Conservation (phyloP, 2,888 invertebrate species). For the Hirudinaria manillensis region DNA sequence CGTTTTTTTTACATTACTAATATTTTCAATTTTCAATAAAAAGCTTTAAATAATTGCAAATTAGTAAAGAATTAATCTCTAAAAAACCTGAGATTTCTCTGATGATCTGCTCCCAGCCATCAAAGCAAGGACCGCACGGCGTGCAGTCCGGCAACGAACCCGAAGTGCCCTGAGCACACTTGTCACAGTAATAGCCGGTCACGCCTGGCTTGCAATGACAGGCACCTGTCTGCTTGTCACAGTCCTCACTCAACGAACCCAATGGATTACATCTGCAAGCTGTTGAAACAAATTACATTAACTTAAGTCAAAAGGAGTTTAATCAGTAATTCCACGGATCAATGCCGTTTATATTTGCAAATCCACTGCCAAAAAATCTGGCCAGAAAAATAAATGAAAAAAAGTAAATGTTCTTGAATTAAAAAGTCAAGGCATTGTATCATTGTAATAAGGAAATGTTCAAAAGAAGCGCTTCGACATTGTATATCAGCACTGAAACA, state of each 20-base stretch:
- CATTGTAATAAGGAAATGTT: too few relatives aligned
- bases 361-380: too few relatives aligned
- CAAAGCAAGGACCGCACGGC: constrained; percentile 96
- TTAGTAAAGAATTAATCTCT: not conserved
- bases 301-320: too few relatives aligned
- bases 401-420: too few relatives aligned
- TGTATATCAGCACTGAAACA: too few relatives aligned
- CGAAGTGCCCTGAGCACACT: constrained; percentile 73
- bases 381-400: too few relatives aligned
- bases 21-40: not conserved
- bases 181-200: constrained; percentile 80
- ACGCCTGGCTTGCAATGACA: constrained; percentile 87
- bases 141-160: constrained; percentile 83
- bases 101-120: constrained; percentile 77
- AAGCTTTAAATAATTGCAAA: not conserved
- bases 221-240: constrained; percentile 83
- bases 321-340: too few relatives aligned
- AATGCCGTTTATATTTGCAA: too few relatives aligned
- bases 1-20: not conserved
- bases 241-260: constrained; percentile 72
- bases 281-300: constrained; percentile 42
- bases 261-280: constrained; percentile 82
- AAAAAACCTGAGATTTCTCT: constrained; percentile 15
- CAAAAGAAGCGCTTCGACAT: too few relatives aligned
- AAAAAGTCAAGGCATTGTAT: too few relatives aligned